Percentiles rank a stretch among this genome's conserved stretches.
These are phyloP conservation scores for Planococcus citri DNA, from an alignment of 1,140 invertebrate species.

Conservation along the genomic window DNA sequence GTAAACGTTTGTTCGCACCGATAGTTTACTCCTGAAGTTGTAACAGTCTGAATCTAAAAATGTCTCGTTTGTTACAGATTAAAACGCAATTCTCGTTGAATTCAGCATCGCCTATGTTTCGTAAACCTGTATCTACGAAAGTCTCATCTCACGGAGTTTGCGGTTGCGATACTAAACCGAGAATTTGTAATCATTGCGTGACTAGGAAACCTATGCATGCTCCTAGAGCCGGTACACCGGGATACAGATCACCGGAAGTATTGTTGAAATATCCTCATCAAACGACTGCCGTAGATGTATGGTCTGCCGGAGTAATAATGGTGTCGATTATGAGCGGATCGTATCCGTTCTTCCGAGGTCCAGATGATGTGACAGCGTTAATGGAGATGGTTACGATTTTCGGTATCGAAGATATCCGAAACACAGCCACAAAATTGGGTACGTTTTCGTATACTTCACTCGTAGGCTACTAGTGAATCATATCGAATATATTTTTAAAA, in stretches of 20 bases:
- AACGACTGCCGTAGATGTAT: constrained; percentile 74
- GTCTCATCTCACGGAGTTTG: constrained; percentile 32
- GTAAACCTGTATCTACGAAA: neutral
- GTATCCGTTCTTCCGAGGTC: constrained; percentile 71
- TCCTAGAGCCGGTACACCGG: constrained; percentile 76
- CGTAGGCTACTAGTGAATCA: no score
- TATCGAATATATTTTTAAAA: neutral
- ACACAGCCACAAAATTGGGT: constrained; percentile 57
- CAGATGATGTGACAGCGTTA: constrained; percentile 65
- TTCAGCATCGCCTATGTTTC: neutral
- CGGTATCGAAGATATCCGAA: constrained; percentile 52
- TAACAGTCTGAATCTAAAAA: neutral
- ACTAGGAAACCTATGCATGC: constrained; percentile 44
- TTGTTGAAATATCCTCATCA: constrained; percentile 61
- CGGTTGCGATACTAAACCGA: constrained; percentile 48
- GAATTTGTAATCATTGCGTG: constrained; percentile 49
- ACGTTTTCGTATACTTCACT: constrained; percentile 22
- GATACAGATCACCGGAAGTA: constrained; percentile 79
- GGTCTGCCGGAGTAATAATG: constrained; percentile 79
- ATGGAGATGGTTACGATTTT: constrained; percentile 73
- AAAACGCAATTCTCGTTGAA: neutral
- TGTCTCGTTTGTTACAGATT: neutral
- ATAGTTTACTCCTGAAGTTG: no score
- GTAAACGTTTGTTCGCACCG: no score
- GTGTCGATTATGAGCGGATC: constrained; percentile 62